Base-by-base conservation (phyloP, 2,113 vertebrate species). In the Hassar affinis region DNA sequence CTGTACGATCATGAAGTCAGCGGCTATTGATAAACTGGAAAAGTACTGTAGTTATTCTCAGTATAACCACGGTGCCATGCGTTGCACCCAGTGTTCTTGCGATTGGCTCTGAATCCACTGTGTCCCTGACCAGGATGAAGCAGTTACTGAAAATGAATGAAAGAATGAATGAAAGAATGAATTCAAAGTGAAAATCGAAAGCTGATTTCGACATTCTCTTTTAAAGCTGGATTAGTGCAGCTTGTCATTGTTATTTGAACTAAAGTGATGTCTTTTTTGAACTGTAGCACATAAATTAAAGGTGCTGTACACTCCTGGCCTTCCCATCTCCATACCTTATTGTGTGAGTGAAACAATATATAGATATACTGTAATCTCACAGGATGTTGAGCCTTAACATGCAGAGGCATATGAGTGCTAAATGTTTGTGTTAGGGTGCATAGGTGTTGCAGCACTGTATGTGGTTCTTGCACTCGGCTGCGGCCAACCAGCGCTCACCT, bases 401-500 rank as follows among this genome's bases (percentile, higher is more conserved):
- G 30, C 74, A 25, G 25, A 35, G 30, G 18, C 74, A 76, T 35
- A 79, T 49, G 15, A 12, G n/a, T 3, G 61, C 51, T 68, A 76
- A 49, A 62, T 42, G 52, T 61, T 20, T 69, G 54, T 76, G 62
- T 76, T 14, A 18, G 6, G 47, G 6, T 30, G 84, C 30, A 42
- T 56, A n/a, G 20, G 69, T 45, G 45, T 6, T 76, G 78, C 57
- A 68, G 25, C 42, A 54, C 20, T 27, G 9, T 78, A 45, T 71
- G 51, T 79, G 77, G 64, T 72, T 72, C 38, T 84, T 77, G 75
- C 52, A 61, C 47, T 47, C 20, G 38, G 54, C 83, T 83, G 61
- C 14, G 1, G 38, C 12, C 61, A 66, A 68, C 74, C 59, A 68
- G 47, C 81, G 15, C 45, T 71, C 82, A 84, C 77, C 83, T 68